Evolutionary conservation across 2,888 invertebrate genomes (phyloP).

Genomic region (Thumatha senex): DNA sequence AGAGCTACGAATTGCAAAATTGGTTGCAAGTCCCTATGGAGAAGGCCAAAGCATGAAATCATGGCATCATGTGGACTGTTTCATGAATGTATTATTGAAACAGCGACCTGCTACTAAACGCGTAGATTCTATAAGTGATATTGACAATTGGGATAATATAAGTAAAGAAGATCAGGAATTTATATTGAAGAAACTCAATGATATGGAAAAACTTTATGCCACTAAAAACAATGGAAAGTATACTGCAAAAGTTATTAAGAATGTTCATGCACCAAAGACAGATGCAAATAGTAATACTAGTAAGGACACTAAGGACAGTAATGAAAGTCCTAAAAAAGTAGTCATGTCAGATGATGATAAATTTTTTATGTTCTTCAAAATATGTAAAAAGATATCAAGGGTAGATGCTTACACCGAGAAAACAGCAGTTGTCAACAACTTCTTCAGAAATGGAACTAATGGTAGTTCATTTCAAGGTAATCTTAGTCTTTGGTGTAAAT

Average conservation of each 20-base stretch:
- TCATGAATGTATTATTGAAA: constrained; percentile 90
- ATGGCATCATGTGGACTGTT: constrained; percentile 92
- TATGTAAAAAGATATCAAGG: constrained; percentile 91
- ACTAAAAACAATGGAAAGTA: constrained; percentile 79
- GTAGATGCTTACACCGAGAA: constrained; percentile 92
- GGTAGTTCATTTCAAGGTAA: constrained; percentile 89
- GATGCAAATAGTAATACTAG: background rate
- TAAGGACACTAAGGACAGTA: constrained; percentile 16
- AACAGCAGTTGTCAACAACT: constrained; percentile 87
- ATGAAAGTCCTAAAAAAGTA: constrained; percentile 20
- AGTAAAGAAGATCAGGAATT: constrained; percentile 86
- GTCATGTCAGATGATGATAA: constrained; percentile 84
- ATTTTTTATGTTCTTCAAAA: constrained; percentile 89
- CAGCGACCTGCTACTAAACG: constrained; percentile 92
- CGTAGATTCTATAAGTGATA: constrained; percentile 90
- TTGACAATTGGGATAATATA: constrained; percentile 89
- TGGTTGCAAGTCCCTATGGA: constrained; percentile 90
- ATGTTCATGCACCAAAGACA: constrained; percentile 45
- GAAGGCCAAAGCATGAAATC: constrained; percentile 90
- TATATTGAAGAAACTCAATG: constrained; percentile 85
- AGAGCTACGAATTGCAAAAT: constrained; percentile 89
- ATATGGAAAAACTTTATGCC: constrained; percentile 81
- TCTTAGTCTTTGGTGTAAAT: constrained; percentile 90
- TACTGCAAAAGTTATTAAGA: constrained; percentile 65
- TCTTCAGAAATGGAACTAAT: constrained; percentile 85